phyloP scores from a whole-genome alignment of 2,113 vertebrate species.

The Myrmecobius fasciatus region DNA sequence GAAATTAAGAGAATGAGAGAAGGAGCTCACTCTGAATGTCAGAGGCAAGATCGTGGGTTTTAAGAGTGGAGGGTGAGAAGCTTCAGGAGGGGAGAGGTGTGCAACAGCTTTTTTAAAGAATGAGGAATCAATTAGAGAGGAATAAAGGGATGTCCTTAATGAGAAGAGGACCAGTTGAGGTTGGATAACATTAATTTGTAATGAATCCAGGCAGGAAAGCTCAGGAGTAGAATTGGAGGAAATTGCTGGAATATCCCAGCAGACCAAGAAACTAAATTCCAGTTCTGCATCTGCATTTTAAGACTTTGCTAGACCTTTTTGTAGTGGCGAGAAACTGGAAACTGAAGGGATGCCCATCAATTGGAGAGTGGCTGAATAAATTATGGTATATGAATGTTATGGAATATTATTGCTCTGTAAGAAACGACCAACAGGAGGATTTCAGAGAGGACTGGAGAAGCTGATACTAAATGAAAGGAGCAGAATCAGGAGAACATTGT shows the following conservation, averaged over 20 bases:
- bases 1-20: background rate
- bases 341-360: no score
- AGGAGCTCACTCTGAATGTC: background rate
- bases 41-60: background rate
- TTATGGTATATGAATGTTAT: no score
- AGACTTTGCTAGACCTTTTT: background rate
- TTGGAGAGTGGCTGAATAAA: no score
- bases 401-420: no score
- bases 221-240: background rate
- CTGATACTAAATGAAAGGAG: no score
- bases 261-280: background rate
- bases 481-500: no score
- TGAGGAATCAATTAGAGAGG: background rate
- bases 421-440: no score
- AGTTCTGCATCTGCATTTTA: background rate
- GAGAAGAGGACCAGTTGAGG: background rate
- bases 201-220: background rate
- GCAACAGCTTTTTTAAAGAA: background rate
- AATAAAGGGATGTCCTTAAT: background rate
- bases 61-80: background rate
- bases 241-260: background rate
- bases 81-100: background rate
- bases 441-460: no score
- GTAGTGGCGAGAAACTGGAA: no score
- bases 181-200: background rate